Evolutionary conservation across 2,888 invertebrate species (phyloP), one percentile per base, ranked within the genome.

Genomic region (Myopa tessellatipennis): DNA sequence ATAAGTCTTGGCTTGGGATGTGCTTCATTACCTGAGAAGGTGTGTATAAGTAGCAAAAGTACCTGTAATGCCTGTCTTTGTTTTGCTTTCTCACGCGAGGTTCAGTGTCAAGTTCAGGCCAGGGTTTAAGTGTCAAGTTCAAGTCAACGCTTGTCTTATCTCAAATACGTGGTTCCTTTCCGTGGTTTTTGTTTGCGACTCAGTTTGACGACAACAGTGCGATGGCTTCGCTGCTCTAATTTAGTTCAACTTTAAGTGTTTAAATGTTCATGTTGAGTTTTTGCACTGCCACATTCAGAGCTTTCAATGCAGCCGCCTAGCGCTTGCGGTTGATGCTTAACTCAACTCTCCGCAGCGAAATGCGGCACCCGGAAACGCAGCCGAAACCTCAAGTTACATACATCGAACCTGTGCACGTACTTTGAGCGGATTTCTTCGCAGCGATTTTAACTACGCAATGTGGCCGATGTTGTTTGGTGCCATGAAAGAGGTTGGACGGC

Each of bases 41-140:
- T 26, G 26, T 26, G 26, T 26, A 26, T 26, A 26, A 26, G 26
- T 26, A 26, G 26, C 26, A 26, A 26, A 26, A 45, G 7, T 45
- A 10, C 45, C 10, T 4, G 3, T 45, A 45, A 45, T 10, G 3
- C 45, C 45, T 45, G 45, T 10, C 10, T 45, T 45, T 10, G 45
- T 10, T 45, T 45, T 26, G 26, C 45, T 10, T 45, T 45, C 10
- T n/a, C 70, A 58, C 61, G 45, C 45, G 1, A 45, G 40, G 69
- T 79, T 80, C 76, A 79, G 77, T 77, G 80, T 77, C 80, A 80
- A 80, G 78, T 80, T 80, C 80, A 78, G 58, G 36, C 60, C 60
- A 67, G 63, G 55, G 5, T 40, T 16, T 69, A 26, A 78, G 77
- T 77, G 80, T 79, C 80, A 80, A 80, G 79, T 80, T 80, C 80